A percentile compares a stretch with the other conserved stretches of the same genome.
Conservation (phyloP, 2,797 vertebrate genomes). For the Uromys caudimaculatus region DNA sequence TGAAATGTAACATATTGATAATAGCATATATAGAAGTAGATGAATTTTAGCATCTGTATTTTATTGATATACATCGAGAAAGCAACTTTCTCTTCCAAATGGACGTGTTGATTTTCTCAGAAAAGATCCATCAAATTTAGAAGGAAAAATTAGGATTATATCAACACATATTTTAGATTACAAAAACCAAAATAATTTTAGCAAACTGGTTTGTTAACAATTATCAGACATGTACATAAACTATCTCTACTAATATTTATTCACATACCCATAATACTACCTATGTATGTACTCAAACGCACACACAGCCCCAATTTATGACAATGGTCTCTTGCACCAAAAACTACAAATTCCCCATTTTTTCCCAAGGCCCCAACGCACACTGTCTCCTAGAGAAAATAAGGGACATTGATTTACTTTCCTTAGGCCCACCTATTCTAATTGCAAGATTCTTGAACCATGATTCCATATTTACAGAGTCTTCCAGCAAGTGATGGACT, state of each 20-base stretch:
- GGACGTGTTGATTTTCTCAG: neutral
- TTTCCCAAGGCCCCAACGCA: neutral
- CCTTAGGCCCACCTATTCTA: neutral
- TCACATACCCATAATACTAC: neutral
- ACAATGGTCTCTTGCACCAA: neutral
- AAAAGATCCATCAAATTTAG: neutral
- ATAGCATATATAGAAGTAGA: neutral
- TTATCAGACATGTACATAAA: neutral
- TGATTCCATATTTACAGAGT: neutral
- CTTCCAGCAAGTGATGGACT: neutral
- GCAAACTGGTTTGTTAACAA: neutral
- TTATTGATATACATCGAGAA: neutral
- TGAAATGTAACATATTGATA: conserved; percentile 1
- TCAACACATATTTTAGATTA: neutral
- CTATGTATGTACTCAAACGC: neutral
- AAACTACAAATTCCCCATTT: neutral
- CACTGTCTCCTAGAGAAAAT: neutral
- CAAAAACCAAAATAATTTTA: conserved; percentile 12
- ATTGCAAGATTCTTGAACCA: neutral
- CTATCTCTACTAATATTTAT: neutral
- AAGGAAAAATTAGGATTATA: conserved; percentile 10
- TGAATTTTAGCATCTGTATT: neutral
- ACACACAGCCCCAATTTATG: neutral
- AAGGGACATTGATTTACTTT: neutral
- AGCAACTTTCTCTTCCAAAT: neutral